Evolutionary conservation across 2,888 invertebrate genomes (phyloP).

Genomic region (Rotaria sp.): DNA sequence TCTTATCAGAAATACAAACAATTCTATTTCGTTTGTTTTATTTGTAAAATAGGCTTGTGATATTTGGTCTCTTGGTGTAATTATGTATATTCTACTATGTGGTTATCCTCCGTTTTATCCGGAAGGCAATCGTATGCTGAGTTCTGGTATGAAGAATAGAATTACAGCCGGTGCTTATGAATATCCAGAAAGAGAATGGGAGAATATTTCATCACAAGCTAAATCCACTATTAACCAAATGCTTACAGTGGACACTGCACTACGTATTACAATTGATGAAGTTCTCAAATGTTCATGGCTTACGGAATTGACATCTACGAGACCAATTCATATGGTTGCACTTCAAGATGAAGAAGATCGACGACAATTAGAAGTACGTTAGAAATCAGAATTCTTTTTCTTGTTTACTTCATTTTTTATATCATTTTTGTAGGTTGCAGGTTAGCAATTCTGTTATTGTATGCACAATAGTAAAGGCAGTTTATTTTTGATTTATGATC

Average conservation of each 20-base stretch:
- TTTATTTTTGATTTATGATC: no score
- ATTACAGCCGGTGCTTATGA: constrained; percentile 92
- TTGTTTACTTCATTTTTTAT: no score
- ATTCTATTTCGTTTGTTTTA: no score
- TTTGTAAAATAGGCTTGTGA: constrained; percentile 68
- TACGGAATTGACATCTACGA: background rate
- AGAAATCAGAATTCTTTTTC: no score
- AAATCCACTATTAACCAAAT: constrained; percentile 32
- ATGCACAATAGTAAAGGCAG: no score
- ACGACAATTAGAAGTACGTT: background rate
- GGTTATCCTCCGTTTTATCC: constrained; percentile 85
- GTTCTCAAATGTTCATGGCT: background rate
- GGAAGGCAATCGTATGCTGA: constrained; percentile 90
- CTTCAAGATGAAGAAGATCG: background rate
- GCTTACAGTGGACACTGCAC: constrained; percentile 29
- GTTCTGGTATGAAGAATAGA: constrained; percentile 95
- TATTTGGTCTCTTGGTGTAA: constrained; percentile 96
- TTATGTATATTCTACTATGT: constrained; percentile 84
- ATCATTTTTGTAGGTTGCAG: no score
- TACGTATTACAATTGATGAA: constrained; percentile 25
- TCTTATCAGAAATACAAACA: no score
- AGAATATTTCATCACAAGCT: constrained; percentile 63
- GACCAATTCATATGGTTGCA: background rate
- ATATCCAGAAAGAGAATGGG: constrained; percentile 70
- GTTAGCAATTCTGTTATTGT: no score